phyloP scores from a whole-genome alignment of 2,888 invertebrate species.

The Pyrrhosoma nymphula region DNA sequence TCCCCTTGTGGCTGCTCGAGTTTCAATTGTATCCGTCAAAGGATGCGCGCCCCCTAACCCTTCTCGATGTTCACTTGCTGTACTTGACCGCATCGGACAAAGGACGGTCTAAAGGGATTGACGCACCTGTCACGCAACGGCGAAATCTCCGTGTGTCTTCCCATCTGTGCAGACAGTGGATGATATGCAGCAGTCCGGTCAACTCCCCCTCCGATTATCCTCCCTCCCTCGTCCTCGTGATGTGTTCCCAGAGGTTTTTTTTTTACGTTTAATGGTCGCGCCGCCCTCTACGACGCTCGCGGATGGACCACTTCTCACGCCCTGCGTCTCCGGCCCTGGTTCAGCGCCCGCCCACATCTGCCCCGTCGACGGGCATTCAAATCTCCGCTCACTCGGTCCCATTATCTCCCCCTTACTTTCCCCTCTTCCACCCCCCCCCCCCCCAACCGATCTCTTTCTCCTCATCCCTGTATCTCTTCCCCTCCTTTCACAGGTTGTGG shows the following conservation, averaged over 20 bases:
- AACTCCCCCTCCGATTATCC: not conserved
- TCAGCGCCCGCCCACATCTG: constrained; percentile 11
- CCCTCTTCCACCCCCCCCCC: not conserved
- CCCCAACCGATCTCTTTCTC: not conserved
- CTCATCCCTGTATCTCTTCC: no score
- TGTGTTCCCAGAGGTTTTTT: not conserved
- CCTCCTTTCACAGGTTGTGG: not conserved
- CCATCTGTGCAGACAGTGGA: not conserved
- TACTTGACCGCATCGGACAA: constrained; percentile 40
- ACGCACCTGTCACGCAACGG: constrained; percentile 37
- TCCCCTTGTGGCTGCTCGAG: not conserved
- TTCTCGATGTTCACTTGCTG: not conserved
- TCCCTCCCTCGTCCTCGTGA: not conserved
- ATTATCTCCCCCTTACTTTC: constrained; percentile 34
- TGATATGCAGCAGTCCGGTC: not conserved
- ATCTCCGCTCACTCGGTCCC: constrained; percentile 62
- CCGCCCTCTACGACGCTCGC: not conserved
- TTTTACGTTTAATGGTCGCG: not conserved
- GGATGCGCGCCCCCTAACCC: not conserved
- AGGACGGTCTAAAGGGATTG: not conserved
- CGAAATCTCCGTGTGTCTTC: constrained; percentile 8
- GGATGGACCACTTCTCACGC: constrained; percentile 64
- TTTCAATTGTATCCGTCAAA: constrained; percentile 39
- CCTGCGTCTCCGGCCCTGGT: not conserved
- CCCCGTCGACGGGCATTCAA: constrained; percentile 51